phyloP scores from a whole-genome alignment of 2,113 vertebrate species.

The Climacteris rufus region DNA sequence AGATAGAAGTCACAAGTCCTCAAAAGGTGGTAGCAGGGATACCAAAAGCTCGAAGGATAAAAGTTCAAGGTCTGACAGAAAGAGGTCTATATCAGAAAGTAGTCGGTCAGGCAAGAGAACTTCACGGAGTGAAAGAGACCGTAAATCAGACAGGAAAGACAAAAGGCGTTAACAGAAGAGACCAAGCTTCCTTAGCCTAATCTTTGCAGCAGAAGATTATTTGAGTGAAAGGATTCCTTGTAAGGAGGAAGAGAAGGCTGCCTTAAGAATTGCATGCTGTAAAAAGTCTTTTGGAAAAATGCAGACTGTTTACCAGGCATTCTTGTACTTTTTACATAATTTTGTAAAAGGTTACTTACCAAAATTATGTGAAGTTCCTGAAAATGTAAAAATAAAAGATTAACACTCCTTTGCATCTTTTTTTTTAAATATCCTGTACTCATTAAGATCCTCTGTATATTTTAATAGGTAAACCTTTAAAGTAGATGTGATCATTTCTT shows the following conservation, averaged over 20 bases:
- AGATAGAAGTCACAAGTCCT: constrained; percentile 85
- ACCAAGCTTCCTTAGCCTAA: constrained; percentile 76
- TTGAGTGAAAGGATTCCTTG: constrained; percentile 78
- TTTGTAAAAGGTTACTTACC: constrained; percentile 82
- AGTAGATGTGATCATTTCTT: constrained; percentile 66
- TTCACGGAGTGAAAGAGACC: constrained; percentile 89
- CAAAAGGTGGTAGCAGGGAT: constrained; percentile 84
- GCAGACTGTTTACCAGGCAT: constrained; percentile 79
- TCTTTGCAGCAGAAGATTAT: constrained; percentile 79
- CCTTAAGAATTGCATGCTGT: constrained; percentile 86
- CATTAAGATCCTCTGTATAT: constrained; percentile 77
- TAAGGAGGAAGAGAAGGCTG: constrained; percentile 79
- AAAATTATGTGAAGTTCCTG: constrained; percentile 78
- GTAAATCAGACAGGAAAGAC: constrained; percentile 96
- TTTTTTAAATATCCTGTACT: constrained; percentile 77
- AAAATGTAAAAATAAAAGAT: constrained; percentile 80
- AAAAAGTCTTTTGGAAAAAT: constrained; percentile 81
- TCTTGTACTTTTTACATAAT: constrained; percentile 83
- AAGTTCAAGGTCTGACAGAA: constrained; percentile 82
- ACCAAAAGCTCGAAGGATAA: constrained; percentile 89
- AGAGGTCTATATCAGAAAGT: constrained; percentile 87
- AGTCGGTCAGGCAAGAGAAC: constrained; percentile 84
- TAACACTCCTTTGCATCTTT: constrained; percentile 79
- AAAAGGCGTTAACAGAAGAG: constrained; percentile 90
- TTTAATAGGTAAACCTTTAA: constrained; percentile 75